Evolutionary conservation across 2,113 vertebrate species (phyloP).

Genomic region (Microtus oregoni): DNA sequence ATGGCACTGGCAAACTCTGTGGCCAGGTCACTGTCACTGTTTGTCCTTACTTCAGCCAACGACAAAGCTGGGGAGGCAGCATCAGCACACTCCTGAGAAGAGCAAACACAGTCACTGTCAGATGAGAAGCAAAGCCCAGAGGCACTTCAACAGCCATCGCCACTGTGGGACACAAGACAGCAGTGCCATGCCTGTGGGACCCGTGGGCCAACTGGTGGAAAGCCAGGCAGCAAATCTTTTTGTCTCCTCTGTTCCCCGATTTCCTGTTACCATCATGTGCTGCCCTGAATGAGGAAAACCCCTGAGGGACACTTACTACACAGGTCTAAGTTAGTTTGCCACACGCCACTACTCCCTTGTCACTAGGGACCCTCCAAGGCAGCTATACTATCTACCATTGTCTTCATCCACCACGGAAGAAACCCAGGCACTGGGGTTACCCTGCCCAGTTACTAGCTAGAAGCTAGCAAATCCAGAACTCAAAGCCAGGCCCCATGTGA

Average conservation of each 20-base stretch:
- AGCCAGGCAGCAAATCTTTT: background rate
- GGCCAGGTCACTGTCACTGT: conserved; percentile 89
- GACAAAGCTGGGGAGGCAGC: conserved; percentile 82
- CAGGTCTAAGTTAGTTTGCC: background rate
- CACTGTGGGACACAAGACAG: background rate
- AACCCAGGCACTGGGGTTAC: background rate
- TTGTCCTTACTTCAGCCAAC: conserved; percentile 86
- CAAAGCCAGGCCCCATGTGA: background rate
- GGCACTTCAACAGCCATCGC: background rate
- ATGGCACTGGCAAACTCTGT: conserved; percentile 90
- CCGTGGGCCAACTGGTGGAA: background rate
- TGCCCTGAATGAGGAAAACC: rapidly evolving
- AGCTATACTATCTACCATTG: background rate
- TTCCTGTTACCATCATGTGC: no score
- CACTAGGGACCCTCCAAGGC: background rate
- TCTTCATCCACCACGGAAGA: background rate
- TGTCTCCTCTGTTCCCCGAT: background rate
- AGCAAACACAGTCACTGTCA: background rate
- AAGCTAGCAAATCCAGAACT: background rate
- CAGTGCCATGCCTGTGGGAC: background rate
- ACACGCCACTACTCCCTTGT: no score
- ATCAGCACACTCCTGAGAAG: conserved; percentile 89
- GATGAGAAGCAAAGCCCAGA: background rate
- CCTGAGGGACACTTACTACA: background rate
- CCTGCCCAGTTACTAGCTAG: background rate